Conservation (phyloP, 1,140 invertebrate species). For the Anoplophora glabripennis region DNA sequence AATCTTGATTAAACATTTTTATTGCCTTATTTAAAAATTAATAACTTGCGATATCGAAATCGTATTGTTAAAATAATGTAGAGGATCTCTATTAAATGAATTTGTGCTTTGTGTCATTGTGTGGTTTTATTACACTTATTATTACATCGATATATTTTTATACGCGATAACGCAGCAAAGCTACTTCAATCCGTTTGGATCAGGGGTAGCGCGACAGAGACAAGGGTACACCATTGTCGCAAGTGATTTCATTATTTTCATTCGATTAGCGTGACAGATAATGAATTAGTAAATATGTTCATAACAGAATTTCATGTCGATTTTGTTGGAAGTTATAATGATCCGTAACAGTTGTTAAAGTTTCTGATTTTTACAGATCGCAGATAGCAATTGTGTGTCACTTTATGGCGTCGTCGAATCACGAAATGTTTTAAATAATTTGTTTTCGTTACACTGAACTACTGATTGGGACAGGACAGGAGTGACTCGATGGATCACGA, state of each 20-base stretch:
- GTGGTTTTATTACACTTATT: constrained; percentile 17
- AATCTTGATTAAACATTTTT: no score
- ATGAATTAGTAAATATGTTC: constrained; percentile 30
- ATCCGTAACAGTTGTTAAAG: constrained; percentile 27
- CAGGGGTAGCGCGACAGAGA: not conserved
- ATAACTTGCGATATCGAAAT: not conserved
- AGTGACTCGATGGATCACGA: no score
- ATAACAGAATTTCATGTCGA: constrained; percentile 31
- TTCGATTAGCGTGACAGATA: constrained; percentile 36
- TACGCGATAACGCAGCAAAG: not conserved
- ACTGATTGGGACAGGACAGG: no score
- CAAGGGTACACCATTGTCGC: not conserved
- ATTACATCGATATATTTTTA: not conserved
- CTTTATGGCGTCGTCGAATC: not conserved
- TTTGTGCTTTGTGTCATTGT: constrained; percentile 9
- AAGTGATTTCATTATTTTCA: constrained; percentile 19
- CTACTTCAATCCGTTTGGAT: not conserved
- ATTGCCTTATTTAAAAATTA: no score
- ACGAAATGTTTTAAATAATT: constrained; percentile 2
- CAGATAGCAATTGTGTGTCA: constrained; percentile 5
- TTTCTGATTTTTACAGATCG: constrained; percentile 26
- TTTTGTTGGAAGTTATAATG: constrained; percentile 27
- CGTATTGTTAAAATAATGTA: constrained; percentile 2
- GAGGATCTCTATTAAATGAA: constrained; percentile 14
- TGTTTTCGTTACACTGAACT: no score